Base-by-base conservation (phyloP, 1,140 invertebrate genomes). In the Ceratina calcarata region DNA sequence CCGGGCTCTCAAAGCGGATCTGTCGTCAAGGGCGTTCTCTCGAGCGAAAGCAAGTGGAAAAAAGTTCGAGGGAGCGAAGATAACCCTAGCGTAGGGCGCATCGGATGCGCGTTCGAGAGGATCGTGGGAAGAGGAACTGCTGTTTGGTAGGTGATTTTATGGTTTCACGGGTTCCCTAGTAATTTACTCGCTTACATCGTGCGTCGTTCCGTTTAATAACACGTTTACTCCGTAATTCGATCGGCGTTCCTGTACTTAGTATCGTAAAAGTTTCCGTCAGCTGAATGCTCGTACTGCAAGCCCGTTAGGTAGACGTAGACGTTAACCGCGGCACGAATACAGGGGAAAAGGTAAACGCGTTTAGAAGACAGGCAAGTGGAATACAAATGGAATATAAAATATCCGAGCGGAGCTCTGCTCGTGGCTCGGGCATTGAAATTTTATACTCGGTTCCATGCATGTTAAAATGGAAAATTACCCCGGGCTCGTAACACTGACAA, bases 361-460 rank as follows among this genome's bases (percentile, higher is more conserved):
- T 71, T 27, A 24, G 37, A 45, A 60, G 57, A 18, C 70, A 20
- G 24, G 10, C 57, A 49, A 61, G 37, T 49, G 45, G 45, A 73
- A 73, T 73, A 73, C 71, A 51, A 73, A 73, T 32, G 60, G 45
- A 51, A 64, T 45, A 45, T 62, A 27, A 64, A 73, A 64, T 53
- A 24, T 27, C 60, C 22, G 12, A 45, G 37, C 18, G 10, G 24
- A 12, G 24, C 22, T n/a, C 8, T n/a, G 15, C 61, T 62, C 24
- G 49, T 51, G 57, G 20, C 20, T 18, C 15, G 2, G 71, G 45
- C 45, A 64, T 53, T 73, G 60, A 27, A 64, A 64, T 73, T 73
- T 73, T 73, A 73, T 64, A 64, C n/a, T 45, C 71, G 18, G 24
- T 6, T 15, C 71, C 18, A 20, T 64, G 71, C 18, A 53, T 73